Evolutionary conservation across 2,113 vertebrate species (phyloP).

Genomic region (Mionectes macconnelli): DNA sequence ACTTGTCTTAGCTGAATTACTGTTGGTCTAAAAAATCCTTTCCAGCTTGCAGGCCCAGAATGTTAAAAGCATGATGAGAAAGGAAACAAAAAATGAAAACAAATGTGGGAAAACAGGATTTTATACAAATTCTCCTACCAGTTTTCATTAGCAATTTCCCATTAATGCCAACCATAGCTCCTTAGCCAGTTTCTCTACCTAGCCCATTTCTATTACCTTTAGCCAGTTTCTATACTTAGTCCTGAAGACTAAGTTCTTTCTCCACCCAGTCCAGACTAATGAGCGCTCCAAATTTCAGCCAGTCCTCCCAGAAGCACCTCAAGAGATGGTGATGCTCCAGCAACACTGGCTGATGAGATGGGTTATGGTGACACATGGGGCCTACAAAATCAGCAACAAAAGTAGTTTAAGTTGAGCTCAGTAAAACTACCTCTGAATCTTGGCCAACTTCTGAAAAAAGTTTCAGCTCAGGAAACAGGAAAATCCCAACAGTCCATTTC

Average conservation of each 20-base stretch:
- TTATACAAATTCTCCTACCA: neutral
- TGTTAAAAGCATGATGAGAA: neutral
- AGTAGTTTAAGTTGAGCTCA: neutral
- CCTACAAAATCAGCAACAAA: neutral
- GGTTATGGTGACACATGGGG: accelerated
- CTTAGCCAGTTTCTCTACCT: neutral
- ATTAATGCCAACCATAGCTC: neutral
- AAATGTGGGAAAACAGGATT: accelerated
- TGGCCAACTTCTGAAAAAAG: neutral
- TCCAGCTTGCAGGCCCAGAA: neutral
- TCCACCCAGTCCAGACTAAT: neutral
- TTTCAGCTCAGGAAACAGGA: neutral
- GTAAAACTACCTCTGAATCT: neutral
- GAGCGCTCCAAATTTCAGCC: neutral
- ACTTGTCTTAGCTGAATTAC: neutral
- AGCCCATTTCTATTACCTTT: too few relatives aligned
- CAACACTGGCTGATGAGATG: neutral
- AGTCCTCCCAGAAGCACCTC: neutral
- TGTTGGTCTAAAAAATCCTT: neutral
- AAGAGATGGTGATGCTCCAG: neutral
- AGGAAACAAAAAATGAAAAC: neutral
- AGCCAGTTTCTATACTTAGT: neutral
- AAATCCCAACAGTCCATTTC: neutral
- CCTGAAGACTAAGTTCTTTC: neutral
- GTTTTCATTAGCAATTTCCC: neutral